These are phyloP conservation scores for Miniopterus natalensis DNA, from an alignment of 2,113 vertebrate species.

Conservation along the genomic window DNA sequence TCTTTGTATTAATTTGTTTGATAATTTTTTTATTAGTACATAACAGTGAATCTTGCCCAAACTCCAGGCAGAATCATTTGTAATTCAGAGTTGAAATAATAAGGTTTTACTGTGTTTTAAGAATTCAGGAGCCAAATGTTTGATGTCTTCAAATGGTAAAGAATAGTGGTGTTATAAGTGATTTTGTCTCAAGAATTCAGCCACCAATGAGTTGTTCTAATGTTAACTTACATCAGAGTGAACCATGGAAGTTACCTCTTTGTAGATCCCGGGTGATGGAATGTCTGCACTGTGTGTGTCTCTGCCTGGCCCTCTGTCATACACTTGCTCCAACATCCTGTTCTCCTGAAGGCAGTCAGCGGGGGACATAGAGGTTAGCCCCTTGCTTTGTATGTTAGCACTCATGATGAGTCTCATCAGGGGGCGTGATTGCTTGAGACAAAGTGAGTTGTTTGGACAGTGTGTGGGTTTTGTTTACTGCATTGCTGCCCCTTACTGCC, in stretches of 20 bases:
- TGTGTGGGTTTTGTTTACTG: rapidly evolving
- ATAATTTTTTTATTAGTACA: background rate
- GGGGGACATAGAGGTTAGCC: background rate
- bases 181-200: background rate
- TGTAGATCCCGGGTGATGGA: background rate
- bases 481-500: background rate
- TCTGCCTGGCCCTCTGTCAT: background rate
- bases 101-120: background rate
- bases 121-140: background rate
- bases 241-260: background rate
- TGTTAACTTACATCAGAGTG: background rate
- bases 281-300: background rate
- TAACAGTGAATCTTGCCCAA: background rate
- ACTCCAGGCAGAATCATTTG: background rate
- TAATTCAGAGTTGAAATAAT: background rate
- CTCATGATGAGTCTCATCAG: background rate
- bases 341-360: background rate
- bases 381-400: background rate
- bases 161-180: background rate
- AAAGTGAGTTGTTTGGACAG: background rate
- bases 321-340: background rate
- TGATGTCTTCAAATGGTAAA: background rate
- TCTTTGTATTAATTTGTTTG: background rate
- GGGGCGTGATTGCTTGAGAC: background rate
- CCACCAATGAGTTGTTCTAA: background rate